Conservation (phyloP, 2,888 invertebrate genomes). For the Aphodius sticticus region DNA sequence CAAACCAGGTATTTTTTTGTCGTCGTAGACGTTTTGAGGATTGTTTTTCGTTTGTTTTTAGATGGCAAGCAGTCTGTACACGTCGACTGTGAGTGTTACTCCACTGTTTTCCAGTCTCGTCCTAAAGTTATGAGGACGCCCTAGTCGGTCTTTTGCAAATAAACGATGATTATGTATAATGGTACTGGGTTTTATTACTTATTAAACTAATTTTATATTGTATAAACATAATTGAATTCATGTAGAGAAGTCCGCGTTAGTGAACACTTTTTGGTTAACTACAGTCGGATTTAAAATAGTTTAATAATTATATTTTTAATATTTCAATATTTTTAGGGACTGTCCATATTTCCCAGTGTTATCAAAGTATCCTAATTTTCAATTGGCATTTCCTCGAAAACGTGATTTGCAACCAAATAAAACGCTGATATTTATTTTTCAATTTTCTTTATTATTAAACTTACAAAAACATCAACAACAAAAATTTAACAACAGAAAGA, state of each 20-base stretch:
- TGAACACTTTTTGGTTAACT: no score
- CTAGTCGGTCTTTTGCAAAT: neutral
- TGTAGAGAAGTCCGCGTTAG: no score
- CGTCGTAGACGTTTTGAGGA: neutral
- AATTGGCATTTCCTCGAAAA: no score
- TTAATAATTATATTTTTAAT: no score
- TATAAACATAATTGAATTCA: no score
- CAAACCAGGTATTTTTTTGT: conserved; percentile 5
- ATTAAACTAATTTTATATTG: no score
- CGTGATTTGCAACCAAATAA: neutral
- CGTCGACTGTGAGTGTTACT: conserved; percentile 39
- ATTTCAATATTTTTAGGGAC: no score
- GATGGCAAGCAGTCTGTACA: conserved; percentile 9
- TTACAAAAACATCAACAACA: neutral
- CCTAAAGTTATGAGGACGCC: conserved; percentile 45
- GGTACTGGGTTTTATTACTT: neutral
- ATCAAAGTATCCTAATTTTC: no score
- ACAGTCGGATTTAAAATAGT: no score
- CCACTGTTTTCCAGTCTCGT: conserved; percentile 45
- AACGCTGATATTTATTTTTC: neutral
- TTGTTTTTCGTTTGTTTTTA: conserved; percentile 16
- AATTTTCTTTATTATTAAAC: neutral
- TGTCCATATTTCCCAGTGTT: no score
- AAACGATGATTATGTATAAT: neutral
- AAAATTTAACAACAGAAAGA: neutral